phyloP scores from a whole-genome alignment of 1,140 invertebrate species.

The Theocolax elegans region DNA sequence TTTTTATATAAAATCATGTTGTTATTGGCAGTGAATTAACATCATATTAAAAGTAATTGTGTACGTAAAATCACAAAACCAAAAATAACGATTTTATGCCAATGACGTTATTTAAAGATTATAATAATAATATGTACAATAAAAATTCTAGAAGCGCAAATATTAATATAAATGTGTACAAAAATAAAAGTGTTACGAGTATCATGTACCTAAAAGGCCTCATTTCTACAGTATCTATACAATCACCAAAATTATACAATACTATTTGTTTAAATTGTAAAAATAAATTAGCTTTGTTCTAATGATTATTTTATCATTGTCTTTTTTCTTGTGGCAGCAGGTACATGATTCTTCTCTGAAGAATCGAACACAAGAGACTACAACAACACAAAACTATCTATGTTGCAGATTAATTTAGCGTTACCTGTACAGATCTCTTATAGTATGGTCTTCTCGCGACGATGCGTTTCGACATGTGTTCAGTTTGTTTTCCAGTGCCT shows the following conservation, averaged over 20 bases:
- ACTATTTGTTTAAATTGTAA: constrained; percentile 6
- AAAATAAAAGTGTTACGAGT: constrained; percentile 40
- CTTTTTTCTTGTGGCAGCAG: constrained; percentile 10
- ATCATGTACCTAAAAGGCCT: constrained; percentile 45
- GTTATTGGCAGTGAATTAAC: no score
- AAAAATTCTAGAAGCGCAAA: constrained; percentile 3
- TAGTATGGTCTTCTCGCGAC: constrained; percentile 64
- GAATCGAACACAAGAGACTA: constrained; percentile 38
- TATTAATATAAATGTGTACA: constrained; percentile 22
- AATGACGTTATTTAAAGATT: constrained; percentile 2
- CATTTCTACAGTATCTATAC: constrained; percentile 10
- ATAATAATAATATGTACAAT: not conserved
- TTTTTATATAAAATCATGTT: no score
- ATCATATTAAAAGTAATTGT: no score
- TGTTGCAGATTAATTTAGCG: constrained; percentile 50
- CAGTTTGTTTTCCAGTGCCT: constrained; percentile 66
- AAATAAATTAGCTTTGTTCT: not conserved
- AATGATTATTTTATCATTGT: no score
- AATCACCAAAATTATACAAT: not conserved
- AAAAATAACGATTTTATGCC: constrained; percentile 2
- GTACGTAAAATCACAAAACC: not conserved
- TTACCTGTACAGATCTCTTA: constrained; percentile 68
- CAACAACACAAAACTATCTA: constrained; percentile 46
- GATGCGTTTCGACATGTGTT: constrained; percentile 63
- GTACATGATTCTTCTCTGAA: constrained; percentile 46